Conservation (phyloP, 92 coral and sea anemone genomes). For the Phenganax marumi region DNA sequence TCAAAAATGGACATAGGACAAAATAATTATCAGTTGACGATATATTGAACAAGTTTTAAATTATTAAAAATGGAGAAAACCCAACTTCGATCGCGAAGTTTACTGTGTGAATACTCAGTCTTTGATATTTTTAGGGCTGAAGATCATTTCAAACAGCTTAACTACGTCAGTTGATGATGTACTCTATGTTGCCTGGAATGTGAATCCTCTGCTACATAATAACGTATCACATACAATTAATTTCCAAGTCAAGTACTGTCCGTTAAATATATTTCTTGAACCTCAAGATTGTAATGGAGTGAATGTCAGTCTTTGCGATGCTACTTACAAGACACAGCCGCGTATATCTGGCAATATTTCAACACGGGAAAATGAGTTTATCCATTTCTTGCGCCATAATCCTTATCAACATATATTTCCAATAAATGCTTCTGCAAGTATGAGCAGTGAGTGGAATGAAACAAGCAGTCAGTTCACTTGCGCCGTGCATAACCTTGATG, state of each 20-base stretch:
- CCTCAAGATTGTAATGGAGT: background rate
- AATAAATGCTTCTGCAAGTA: background rate
- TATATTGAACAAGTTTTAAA: no score
- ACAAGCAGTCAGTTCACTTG: conserved; percentile 8
- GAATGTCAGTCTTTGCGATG: conserved; percentile 17
- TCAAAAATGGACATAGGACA: no score
- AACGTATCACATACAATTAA: background rate
- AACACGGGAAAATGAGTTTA: background rate
- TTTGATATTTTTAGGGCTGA: background rate
- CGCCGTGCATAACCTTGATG: conserved; percentile 18
- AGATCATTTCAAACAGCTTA: background rate
- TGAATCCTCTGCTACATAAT: background rate
- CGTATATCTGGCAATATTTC: background rate
- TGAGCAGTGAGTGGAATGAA: conserved; percentile 16
- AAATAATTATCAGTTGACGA: no score
- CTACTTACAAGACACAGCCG: conserved; percentile 4
- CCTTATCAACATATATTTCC: background rate
- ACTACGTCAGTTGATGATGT: background rate
- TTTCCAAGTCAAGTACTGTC: conserved; percentile 24
- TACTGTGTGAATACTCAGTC: no score
- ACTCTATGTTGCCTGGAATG: conserved; percentile 15
- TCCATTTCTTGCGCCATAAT: background rate
- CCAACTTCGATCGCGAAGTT: no score
- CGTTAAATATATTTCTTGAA: background rate
- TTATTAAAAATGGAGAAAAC: no score